Base-by-base conservation (phyloP, 2,888 invertebrate genomes). In the Tetrapedia diversipes region DNA sequence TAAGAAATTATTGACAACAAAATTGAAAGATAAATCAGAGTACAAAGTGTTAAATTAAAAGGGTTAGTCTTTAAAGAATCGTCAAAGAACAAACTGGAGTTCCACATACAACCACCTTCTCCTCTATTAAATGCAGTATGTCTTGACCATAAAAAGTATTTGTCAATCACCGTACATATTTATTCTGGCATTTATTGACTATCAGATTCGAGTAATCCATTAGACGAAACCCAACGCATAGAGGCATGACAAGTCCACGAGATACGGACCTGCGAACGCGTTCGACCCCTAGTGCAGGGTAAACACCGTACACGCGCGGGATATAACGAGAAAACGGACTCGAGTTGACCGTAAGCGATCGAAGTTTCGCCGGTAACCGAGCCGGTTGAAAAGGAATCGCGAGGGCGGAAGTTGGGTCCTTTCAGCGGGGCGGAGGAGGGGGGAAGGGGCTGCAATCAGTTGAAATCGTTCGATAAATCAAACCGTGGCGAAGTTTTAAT, bases 391-490 rank as follows among this genome's bases (percentile, higher is more conserved):
- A 59, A 54, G 64, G 54, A 60, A 43, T 43, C 43, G 59, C 0
- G 6, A 19, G 24, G 37, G 11, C 60, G 69, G 43, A 32, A 61
- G 32, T 41, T 43, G 41, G 41, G n/a, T 60, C 53, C 60, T 80
- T 78, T 78, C 70, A 78, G 41, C 67, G 68, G 43, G 56, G 61
- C 45, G n/a, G n/a, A n/a, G n/a, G n/a, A n/a, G n/a, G n/a, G n/a
- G n/a, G n/a, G n/a, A n/a, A n/a, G 68, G 43, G 56, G 61, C 45
- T 51, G 70, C 78, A 75, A 81, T 85, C 80, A 81, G 59, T 66
- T 66, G 19, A 78, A 81, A 83, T 85, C 80, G 80, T 69, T 78
- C 86, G 79, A 85, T 85, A 86, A 85, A 86, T 85, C 82, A 86
- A 81, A 78, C 79, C 53, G n/a, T 34, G 56, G 34, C 45, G 47